These are phyloP conservation scores for Cyrtonyx montezumae DNA, from an alignment of 2,113 vertebrate genomes.

Conservation along the genomic window DNA sequence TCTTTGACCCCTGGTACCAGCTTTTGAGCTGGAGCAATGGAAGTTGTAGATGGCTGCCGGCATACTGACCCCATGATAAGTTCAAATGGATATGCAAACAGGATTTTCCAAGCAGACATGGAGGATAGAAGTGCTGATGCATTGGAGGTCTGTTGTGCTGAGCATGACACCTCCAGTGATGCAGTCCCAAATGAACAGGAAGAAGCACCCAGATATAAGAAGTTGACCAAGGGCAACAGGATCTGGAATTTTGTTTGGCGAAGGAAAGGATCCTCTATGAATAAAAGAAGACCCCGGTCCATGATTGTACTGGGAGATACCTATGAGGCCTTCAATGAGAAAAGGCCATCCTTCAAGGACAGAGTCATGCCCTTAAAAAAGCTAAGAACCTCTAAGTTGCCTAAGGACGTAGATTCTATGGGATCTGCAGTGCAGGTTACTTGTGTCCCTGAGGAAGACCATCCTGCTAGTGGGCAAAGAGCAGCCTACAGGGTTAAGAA, in stretches of 20 bases:
- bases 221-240: slow-evolving; percentile 76
- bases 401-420: slow-evolving; percentile 73
- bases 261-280: slow-evolving; percentile 77
- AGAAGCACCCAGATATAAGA: slow-evolving; percentile 75
- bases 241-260: slow-evolving; percentile 90
- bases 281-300: slow-evolving; percentile 86
- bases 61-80: slow-evolving; percentile 56
- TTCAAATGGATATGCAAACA: slow-evolving; percentile 86
- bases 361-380: slow-evolving; percentile 87
- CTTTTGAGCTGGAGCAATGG: slow-evolving; percentile 77
- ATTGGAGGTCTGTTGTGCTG: slow-evolving; percentile 74
- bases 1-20: neutral
- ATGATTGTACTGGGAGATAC: slow-evolving; percentile 87
- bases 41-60: slow-evolving; percentile 72
- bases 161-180: neutral
- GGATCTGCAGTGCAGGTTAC: slow-evolving; percentile 72
- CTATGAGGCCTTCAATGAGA: slow-evolving; percentile 59
- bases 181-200: slow-evolving; percentile 9
- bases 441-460: slow-evolving; percentile 69
- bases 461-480: slow-evolving; percentile 57
- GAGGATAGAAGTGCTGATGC: slow-evolving; percentile 70
- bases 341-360: slow-evolving; percentile 89
- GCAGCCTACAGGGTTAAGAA: slow-evolving; percentile 71
- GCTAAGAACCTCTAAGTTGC: slow-evolving; percentile 74
- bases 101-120: slow-evolving; percentile 80